Conservation (phyloP, 53 echinoderm and acorn worm species). For the Holothuria leucospilota region DNA sequence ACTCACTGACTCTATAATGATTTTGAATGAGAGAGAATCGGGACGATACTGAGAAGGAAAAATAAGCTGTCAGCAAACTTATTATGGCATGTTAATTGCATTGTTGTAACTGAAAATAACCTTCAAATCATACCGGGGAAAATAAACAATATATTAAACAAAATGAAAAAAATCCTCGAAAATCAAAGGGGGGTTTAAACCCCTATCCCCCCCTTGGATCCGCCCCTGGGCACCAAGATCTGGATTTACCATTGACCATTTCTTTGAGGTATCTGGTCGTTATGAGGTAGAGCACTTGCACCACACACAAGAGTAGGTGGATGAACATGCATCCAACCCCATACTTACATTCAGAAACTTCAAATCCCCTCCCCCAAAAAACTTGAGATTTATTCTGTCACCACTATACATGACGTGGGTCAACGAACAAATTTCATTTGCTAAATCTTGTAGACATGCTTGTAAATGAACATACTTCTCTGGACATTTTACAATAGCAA, state of each 20-base stretch:
- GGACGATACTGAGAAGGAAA: no score
- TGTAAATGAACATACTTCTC: slow-evolving; percentile 47
- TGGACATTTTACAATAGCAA: slow-evolving; percentile 43
- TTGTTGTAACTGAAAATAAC: no score
- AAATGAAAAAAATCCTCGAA: no score
- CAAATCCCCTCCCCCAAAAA: slow-evolving; percentile 23
- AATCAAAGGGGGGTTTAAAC: no score
- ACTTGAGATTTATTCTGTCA: slow-evolving; percentile 50
- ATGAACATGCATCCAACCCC: slow-evolving; percentile 58
- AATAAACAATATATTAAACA: no score
- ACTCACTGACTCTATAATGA: no score
- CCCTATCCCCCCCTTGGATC: no score
- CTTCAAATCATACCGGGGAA: no score
- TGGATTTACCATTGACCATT: slow-evolving; percentile 56
- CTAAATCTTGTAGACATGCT: slow-evolving; percentile 4
- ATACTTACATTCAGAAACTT: slow-evolving; percentile 48
- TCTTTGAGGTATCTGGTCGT: slow-evolving; percentile 40
- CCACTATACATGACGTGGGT: slow-evolving; percentile 15
- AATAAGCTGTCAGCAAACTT: no score
- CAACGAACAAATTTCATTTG: slow-evolving; percentile 3
- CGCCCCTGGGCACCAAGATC: no score
- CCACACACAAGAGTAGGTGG: slow-evolving; percentile 48
- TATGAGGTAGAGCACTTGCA: slow-evolving; percentile 55
- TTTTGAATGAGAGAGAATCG: no score
- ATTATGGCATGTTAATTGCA: no score